phyloP scores from a whole-genome alignment of 2,888 invertebrate genomes.

The Apomyelois bistriatella region DNA sequence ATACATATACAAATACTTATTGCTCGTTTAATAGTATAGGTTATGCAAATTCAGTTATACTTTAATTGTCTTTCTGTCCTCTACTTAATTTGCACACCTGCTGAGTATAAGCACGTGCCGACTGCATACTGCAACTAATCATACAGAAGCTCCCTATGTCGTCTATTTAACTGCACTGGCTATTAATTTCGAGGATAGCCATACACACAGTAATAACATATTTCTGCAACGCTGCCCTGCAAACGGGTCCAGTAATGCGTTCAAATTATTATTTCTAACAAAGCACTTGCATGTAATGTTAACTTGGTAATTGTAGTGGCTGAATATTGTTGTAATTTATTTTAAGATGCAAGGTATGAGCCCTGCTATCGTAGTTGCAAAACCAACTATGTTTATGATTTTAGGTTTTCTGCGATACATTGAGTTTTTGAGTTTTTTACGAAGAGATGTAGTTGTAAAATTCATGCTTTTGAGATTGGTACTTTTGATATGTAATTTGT shows the following conservation, averaged over 20 bases:
- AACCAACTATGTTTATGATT: too few species aligned
- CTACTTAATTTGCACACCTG: conserved; percentile 24
- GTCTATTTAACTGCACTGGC: conserved; percentile 32
- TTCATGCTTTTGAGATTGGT: too few species aligned
- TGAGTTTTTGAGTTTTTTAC: too few species aligned
- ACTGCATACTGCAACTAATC: conserved; percentile 40
- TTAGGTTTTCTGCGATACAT: too few species aligned
- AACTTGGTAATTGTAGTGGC: neutral
- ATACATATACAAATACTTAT: too few species aligned
- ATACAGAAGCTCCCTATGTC: conserved; percentile 35
- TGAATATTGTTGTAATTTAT: neutral
- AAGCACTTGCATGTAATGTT: conserved; percentile 1
- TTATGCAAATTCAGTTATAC: neutral
- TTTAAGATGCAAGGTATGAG: neutral
- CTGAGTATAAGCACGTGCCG: conserved; percentile 44
- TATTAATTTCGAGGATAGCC: conserved; percentile 37
- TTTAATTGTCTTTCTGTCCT: neutral
- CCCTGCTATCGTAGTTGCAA: neutral
- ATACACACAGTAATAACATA: conserved; percentile 37
- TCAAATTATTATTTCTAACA: conserved; percentile 12
- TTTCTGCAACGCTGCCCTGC: conserved; percentile 19
- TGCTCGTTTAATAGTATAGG: too few species aligned
- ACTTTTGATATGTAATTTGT: too few species aligned
- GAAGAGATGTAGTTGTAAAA: too few species aligned
- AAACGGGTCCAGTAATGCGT: conserved; percentile 4